phyloP scores from a whole-genome alignment of 2,113 vertebrate genomes.

The Glaucidium brasilianum region DNA sequence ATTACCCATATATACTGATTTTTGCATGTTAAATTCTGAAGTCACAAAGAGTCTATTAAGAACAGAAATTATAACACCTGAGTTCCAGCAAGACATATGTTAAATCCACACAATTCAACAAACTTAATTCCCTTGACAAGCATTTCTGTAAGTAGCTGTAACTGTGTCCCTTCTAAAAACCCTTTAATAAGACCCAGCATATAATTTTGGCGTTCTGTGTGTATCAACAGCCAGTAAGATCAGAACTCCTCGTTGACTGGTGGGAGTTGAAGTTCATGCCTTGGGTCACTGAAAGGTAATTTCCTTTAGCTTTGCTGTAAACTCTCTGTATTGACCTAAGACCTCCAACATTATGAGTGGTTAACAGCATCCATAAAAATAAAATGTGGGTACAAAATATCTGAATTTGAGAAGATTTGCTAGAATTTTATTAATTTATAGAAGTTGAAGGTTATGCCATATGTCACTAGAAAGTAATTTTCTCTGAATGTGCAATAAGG shows the following conservation, averaged over 20 bases:
- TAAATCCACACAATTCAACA: neutral
- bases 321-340: slow-evolving; percentile 27
- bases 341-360: neutral
- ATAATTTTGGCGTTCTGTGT: slow-evolving; percentile 8
- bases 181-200: neutral
- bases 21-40: slow-evolving; percentile 13
- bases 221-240: neutral
- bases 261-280: neutral
- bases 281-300: slow-evolving; percentile 27
- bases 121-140: neutral
- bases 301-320: slow-evolving; percentile 57
- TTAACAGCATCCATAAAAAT: slow-evolving; percentile 47
- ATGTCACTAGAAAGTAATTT: slow-evolving; percentile 73
- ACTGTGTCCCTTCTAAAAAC: neutral
- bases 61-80: neutral
- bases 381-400: slow-evolving; percentile 39
- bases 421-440: slow-evolving; percentile 69
- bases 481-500: slow-evolving; percentile 64
- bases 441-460: slow-evolving; percentile 69
- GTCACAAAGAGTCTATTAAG: neutral
- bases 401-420: slow-evolving; percentile 51
- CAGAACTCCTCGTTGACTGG: neutral
- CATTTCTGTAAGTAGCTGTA: neutral
- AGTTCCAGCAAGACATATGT: neutral
- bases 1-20: slow-evolving; percentile 29